Evolutionary conservation across 1,140 invertebrate genomes (phyloP), one percentile per base, ranked within the genome.

Genomic region (Lepidurus arcticus): DNA sequence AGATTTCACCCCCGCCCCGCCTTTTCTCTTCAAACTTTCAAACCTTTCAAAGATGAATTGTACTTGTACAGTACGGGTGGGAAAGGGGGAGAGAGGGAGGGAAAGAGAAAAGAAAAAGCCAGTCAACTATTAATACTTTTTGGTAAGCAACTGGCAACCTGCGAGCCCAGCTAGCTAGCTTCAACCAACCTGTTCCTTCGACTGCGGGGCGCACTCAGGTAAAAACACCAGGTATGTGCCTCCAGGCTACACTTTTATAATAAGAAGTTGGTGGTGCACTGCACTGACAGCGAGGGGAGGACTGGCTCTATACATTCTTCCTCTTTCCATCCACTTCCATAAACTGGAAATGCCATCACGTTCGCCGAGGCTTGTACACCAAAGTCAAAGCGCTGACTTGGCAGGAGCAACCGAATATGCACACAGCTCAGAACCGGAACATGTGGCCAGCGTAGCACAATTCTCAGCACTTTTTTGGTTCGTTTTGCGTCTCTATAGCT

Each of bases 321-420:
- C 53, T 65, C 53, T 65, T 65, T 65, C 53, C 53, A 65, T 65
- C 53, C 16, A 13, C 53, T 65, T 65, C 53, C 13, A 65, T 65
- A 65, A 65, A 65, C 53, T 65, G 53, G 53, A 65, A 65, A 65
- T 65, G 21, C 53, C 53, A 65, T 65, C 53, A 65, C 53, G 53
- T 21, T 65, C 13, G 53, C 53, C 53, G 16, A 65, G 53, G 21
- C 9, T 65, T 65, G 53, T n/a, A n/a, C 53, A 65, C 16, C 53
- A 7, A 34, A 34, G 13, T n/a, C 53, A 16, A 65, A 65, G 53
- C 53, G 53, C 53, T 65, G 53, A 65, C 53, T 65, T 21, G 53
- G n/a, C 53, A 65, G 34, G 34, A 4, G 53, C 53, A 65, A 65
- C 53, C 53, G 21, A 65, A 65, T 65, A 65, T 65, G 8, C 53